Evolutionary conservation across 1,140 invertebrate species (phyloP).

Genomic region (Panulirus ornatus): DNA sequence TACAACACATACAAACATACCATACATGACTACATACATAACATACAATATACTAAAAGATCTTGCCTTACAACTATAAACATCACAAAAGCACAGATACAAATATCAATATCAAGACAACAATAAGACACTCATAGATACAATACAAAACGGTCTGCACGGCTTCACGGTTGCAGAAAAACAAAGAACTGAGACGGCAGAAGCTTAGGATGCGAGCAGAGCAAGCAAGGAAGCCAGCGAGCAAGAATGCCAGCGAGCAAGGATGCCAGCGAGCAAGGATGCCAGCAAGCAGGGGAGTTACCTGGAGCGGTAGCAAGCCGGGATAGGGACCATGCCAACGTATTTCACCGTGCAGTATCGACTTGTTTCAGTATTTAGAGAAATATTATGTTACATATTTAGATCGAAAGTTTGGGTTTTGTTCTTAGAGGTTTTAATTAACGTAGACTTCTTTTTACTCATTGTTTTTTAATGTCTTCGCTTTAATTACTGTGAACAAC

Average conservation of each 20-base stretch:
- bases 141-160: background rate
- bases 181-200: background rate
- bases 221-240: too few species aligned
- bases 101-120: background rate
- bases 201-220: background rate
- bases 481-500: background rate
- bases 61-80: background rate
- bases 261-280: background rate
- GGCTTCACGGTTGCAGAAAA: too few species aligned
- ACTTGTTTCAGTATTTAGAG: background rate
- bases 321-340: background rate
- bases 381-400: conserved; percentile 3
- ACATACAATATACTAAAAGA: too few species aligned
- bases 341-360: background rate
- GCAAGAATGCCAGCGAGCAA: background rate
- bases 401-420: background rate
- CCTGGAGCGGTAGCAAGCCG: background rate
- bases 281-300: background rate
- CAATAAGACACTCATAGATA: background rate
- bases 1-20: background rate
- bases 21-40: background rate
- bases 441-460: background rate
- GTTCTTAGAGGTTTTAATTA: background rate
- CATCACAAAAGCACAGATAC: background rate
- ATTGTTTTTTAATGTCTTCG: background rate